Conservation (phyloP, 1,140 invertebrate genomes). For the Penaeus indicus region DNA sequence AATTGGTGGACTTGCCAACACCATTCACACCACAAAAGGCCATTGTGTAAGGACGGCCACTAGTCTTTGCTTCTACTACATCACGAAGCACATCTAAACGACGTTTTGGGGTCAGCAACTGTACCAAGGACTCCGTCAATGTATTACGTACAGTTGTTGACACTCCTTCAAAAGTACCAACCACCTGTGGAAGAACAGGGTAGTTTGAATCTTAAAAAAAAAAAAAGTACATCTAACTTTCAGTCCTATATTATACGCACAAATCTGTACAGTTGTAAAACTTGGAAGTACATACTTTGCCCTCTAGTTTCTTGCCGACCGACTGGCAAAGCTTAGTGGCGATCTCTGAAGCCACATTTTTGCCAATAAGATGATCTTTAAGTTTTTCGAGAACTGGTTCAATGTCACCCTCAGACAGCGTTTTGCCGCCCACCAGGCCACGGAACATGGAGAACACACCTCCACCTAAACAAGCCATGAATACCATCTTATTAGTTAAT, state of each 20-base stretch:
- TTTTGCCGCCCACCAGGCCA: conserved; percentile 89
- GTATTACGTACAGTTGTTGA: conserved; percentile 85
- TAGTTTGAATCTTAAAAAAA: neutral
- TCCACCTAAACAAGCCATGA: conserved; percentile 65
- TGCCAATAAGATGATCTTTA: conserved; percentile 95
- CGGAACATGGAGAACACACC: conserved; percentile 84
- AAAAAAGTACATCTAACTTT: no score
- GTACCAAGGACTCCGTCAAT: conserved; percentile 86
- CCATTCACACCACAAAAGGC: conserved; percentile 99
- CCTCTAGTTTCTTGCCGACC: conserved; percentile 91
- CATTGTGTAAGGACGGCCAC: conserved; percentile 91
- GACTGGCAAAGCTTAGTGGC: conserved; percentile 95
- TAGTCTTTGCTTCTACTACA: conserved; percentile 88
- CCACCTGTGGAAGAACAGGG: conserved; percentile 69
- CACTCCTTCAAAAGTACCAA: conserved; percentile 94
- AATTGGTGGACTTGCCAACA: conserved; percentile 99
- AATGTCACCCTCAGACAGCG: conserved; percentile 82
- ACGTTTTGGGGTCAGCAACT: conserved; percentile 93
- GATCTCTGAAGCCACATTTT: conserved; percentile 98
- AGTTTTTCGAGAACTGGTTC: conserved; percentile 92
- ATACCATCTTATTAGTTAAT: neutral
- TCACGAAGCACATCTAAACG: conserved; percentile 97
- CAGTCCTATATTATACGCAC: neutral
- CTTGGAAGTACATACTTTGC: conserved; percentile 78
- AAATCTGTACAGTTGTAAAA: neutral